These are phyloP conservation scores for Sussaba pulchella DNA, from an alignment of 2,888 invertebrate species.

Conservation along the genomic window DNA sequence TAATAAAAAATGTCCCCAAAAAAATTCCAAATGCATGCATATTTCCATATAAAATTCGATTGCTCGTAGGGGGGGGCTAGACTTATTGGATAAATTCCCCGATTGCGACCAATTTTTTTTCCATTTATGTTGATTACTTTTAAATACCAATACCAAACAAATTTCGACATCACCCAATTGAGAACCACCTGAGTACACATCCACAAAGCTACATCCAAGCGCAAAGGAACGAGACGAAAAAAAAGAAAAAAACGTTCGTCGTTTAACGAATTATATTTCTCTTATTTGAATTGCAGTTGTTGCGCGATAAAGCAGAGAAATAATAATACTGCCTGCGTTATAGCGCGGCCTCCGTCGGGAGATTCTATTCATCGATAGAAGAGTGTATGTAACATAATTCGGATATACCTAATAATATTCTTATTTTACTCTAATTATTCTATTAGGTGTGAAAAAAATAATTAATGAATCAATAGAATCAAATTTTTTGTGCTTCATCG, in stretches of 20 bases:
- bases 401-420: slow-evolving; percentile 82
- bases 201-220: slow-evolving; percentile 74
- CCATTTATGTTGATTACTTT: too few relatives aligned
- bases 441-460: slow-evolving; percentile 32
- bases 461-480: background rate
- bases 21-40: too few relatives aligned
- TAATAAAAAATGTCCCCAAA: too few relatives aligned
- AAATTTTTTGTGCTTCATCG: slow-evolving; percentile 32
- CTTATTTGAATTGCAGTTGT: slow-evolving; percentile 84
- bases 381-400: slow-evolving; percentile 83
- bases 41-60: too few relatives aligned
- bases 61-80: too few relatives aligned
- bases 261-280: slow-evolving; percentile 83
- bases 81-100: too few relatives aligned
- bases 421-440: slow-evolving; percentile 33
- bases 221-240: slow-evolving; percentile 70
- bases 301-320: slow-evolving; percentile 82
- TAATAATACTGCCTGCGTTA: slow-evolving; percentile 80
- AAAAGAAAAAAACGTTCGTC: slow-evolving; percentile 72
- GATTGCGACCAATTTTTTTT: too few relatives aligned
- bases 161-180: too few relatives aligned
- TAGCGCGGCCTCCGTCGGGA: slow-evolving; percentile 81
- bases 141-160: too few relatives aligned
- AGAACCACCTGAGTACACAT: too few relatives aligned
- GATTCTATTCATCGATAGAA: slow-evolving; percentile 83